Conservation (phyloP, 2,888 invertebrate genomes). For the Amaurobius ferox region DNA sequence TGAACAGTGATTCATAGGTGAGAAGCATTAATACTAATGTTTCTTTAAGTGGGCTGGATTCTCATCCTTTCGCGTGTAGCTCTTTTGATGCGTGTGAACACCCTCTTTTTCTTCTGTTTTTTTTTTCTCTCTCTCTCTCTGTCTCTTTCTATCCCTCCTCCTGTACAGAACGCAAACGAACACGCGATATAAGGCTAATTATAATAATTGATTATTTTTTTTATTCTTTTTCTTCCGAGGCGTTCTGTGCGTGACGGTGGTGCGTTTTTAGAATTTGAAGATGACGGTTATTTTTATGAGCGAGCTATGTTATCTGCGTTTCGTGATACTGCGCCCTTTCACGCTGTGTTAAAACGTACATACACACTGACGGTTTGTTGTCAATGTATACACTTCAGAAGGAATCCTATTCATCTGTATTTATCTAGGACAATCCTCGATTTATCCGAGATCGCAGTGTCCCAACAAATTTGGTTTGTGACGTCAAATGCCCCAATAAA, state of each 20-base stretch:
- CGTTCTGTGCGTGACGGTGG: conserved; percentile 36
- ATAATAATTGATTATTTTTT: conserved; percentile 64
- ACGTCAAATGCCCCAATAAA: too few species aligned
- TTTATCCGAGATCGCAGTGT: too few species aligned
- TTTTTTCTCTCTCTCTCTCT: background rate
- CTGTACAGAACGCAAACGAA: conserved; percentile 13
- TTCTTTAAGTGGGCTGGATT: conserved; percentile 62
- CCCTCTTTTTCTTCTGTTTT: background rate
- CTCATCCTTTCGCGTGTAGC: conserved; percentile 62
- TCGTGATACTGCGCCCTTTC: background rate
- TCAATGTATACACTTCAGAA: too few species aligned
- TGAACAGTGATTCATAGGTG: conserved; percentile 26
- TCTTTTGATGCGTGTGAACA: background rate
- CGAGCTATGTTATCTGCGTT: conserved; percentile 34
- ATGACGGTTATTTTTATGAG: conserved; percentile 60
- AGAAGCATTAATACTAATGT: conserved; percentile 60
- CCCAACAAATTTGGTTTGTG: too few species aligned
- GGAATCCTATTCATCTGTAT: too few species aligned
- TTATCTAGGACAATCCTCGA: too few species aligned
- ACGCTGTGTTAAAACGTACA: background rate
- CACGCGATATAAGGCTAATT: conserved; percentile 53
- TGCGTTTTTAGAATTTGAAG: conserved; percentile 37
- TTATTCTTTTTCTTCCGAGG: conserved; percentile 1
- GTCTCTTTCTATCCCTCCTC: background rate
- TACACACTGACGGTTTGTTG: background rate